These are phyloP conservation scores for Poecilia latipinna DNA, from an alignment of 2,113 vertebrate genomes.

Conservation along the genomic window DNA sequence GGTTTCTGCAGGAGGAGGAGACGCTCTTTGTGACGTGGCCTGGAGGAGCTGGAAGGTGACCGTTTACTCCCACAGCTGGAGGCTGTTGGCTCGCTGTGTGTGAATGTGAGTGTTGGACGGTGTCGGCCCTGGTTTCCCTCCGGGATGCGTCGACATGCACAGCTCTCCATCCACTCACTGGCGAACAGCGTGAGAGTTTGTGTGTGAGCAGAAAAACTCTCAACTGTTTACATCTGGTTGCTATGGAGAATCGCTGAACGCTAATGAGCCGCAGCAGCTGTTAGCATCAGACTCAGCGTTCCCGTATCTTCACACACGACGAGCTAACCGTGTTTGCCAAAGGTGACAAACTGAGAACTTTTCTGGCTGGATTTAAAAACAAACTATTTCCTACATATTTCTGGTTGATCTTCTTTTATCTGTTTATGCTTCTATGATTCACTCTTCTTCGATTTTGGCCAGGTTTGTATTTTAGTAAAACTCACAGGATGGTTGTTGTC, in stretches of 20 bases:
- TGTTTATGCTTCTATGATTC: too few species aligned
- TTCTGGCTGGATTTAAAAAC: too few species aligned
- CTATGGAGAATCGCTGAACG: slow-evolving; percentile 57
- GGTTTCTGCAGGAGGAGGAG: neutral
- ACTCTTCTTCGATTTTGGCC: too few species aligned
- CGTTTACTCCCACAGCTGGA: slow-evolving; percentile 28
- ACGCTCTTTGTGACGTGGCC: neutral
- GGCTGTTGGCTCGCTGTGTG: slow-evolving; percentile 4
- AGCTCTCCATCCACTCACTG: slow-evolving; percentile 36
- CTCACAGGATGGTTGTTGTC: too few species aligned
- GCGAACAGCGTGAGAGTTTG: slow-evolving; percentile 6
- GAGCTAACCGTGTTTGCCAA: slow-evolving; percentile 2
- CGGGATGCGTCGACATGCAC: slow-evolving; percentile 46
- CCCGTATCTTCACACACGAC: slow-evolving; percentile 1
- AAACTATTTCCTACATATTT: too few species aligned
- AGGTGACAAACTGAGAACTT: too few species aligned
- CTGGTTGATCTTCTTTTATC: too few species aligned
- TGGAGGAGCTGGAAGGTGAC: slow-evolving; percentile 20
- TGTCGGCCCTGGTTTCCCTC: too few species aligned
- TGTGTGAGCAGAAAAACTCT: slow-evolving; percentile 31
- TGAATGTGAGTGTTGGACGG: slow-evolving; percentile 15
- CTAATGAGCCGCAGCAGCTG: slow-evolving; percentile 70
- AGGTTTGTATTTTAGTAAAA: too few species aligned
- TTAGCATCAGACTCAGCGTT: slow-evolving; percentile 18
- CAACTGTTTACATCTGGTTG: slow-evolving; percentile 68